Percentiles rank a stretch among this genome's conserved stretches.
Conservation (phyloP, 2,797 vertebrate species). For the Squalus acanthias region DNA sequence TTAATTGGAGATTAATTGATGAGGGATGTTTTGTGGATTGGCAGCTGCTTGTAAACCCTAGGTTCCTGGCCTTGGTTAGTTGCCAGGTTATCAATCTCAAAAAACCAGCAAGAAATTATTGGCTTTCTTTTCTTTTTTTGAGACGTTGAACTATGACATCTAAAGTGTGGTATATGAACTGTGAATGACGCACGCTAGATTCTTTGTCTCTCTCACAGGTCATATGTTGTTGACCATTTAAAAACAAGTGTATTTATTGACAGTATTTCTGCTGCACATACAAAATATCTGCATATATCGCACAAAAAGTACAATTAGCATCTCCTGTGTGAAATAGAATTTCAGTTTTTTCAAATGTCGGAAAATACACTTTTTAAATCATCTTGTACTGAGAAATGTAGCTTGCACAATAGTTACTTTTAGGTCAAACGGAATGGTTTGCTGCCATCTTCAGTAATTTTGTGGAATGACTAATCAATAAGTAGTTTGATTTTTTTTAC, state of each 20-base stretch:
- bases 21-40: neutral
- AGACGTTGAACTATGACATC: neutral
- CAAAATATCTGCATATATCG: neutral
- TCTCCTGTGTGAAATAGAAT: neutral
- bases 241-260: neutral
- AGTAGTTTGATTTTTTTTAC: no score
- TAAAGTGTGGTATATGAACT: neutral
- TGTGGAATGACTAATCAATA: neutral
- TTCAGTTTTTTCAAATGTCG: neutral
- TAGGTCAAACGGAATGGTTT: neutral
- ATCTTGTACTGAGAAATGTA: neutral
- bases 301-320: neutral
- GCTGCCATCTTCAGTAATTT: slow-evolving; percentile 29
- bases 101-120: neutral
- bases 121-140: neutral
- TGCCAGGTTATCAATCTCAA: neutral
- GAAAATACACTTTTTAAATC: neutral
- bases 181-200: neutral
- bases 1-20: neutral
- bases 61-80: neutral
- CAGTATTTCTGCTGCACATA: neutral
- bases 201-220: neutral
- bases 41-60: neutral
- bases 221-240: neutral
- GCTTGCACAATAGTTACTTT: neutral